A percentile compares a stretch with the other conserved stretches of the same genome.
Conservation (phyloP, 2,797 vertebrate genomes). For the Chelidonichthys spinosus region DNA sequence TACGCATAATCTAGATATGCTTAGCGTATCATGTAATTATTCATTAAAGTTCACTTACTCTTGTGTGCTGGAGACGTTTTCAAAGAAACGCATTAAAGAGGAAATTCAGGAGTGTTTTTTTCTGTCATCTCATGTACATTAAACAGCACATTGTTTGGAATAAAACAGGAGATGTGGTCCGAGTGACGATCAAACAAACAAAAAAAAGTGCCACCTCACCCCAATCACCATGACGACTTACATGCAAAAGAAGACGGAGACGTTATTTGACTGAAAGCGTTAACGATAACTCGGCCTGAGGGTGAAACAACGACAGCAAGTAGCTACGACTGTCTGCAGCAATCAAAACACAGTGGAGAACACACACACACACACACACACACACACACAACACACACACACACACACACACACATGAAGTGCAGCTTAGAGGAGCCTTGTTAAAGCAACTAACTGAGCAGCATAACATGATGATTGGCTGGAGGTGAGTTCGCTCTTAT, state of each 20-base stretch:
- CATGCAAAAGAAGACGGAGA: not conserved
- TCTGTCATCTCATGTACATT: not conserved
- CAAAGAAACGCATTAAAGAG: no score
- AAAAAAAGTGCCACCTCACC: no score
- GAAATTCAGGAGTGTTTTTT: not conserved
- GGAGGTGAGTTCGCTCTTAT: conserved; percentile 58
- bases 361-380: conserved; percentile 19
- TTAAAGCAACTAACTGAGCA: conserved; percentile 71
- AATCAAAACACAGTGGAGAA: conserved; percentile 24
- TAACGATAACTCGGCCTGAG: conserved; percentile 2
- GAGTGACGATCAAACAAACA: no score
- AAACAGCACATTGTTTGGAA: not conserved
- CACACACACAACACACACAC: not conserved
- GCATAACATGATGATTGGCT: conserved; percentile 74
- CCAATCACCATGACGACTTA: not conserved
- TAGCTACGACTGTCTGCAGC: conserved; percentile 30
- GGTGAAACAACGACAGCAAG: conserved; percentile 17
- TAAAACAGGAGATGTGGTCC: not conserved
- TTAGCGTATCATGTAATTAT: not conserved
- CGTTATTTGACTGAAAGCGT: conserved; percentile 1
- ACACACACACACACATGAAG: conserved; percentile 42
- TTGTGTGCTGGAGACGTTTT: not conserved
- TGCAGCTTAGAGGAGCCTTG: conserved; percentile 55
- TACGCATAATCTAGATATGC: not conserved
- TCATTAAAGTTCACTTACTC: not conserved